These are phyloP conservation scores for Dinothrombium tinctorium DNA, from an alignment of 1,140 invertebrate genomes.

Conservation along the genomic window DNA sequence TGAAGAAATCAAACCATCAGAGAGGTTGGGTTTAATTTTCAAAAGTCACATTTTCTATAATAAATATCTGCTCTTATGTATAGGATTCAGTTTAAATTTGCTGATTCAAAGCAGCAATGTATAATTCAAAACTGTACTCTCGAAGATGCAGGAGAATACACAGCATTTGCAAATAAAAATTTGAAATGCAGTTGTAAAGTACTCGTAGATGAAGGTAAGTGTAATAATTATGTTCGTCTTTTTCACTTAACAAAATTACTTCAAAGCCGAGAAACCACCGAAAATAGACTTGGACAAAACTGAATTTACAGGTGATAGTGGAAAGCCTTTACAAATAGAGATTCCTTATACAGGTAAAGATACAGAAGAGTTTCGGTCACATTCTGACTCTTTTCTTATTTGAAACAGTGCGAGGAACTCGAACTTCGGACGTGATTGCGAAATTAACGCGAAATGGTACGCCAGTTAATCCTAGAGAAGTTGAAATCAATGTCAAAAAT, in stretches of 20 bases:
- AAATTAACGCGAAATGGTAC: conserved; percentile 73
- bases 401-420: conserved; percentile 55
- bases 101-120: conserved; percentile 71
- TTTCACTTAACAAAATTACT: too few species aligned
- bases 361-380: not conserved
- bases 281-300: conserved; percentile 21
- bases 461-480: conserved; percentile 42
- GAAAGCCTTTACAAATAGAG: conserved; percentile 21
- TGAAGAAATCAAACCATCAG: conserved; percentile 41
- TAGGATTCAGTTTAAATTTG: conserved; percentile 61
- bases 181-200: conserved; percentile 51
- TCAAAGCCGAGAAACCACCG: conserved; percentile 24
- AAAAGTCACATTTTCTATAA: too few species aligned
- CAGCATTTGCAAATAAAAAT: conserved; percentile 44
- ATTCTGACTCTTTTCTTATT: not conserved
- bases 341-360: conserved; percentile 76
- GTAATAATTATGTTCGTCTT: conserved; percentile 7
- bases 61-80: too few species aligned
- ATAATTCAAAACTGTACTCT: conserved; percentile 58
- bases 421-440: conserved; percentile 57
- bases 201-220: conserved; percentile 32
- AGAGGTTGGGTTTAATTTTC: too few species aligned
- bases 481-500: conserved; percentile 63
- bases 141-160: conserved; percentile 58
- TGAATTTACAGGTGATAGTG: conserved; percentile 16